phyloP scores from a whole-genome alignment of 2,888 invertebrate species.

The Lagria hirta region DNA sequence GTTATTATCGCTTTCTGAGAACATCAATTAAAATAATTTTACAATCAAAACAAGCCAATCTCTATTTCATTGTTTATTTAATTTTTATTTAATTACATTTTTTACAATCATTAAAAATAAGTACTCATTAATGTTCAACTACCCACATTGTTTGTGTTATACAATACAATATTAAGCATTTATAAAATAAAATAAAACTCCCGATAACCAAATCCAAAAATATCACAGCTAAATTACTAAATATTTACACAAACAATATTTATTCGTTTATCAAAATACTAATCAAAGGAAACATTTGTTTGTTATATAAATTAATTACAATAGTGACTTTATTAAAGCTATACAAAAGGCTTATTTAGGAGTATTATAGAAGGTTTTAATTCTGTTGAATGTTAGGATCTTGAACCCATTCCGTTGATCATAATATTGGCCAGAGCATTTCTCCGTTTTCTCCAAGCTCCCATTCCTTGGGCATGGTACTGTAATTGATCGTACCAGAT shows the following conservation, averaged over 20 bases:
- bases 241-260: conserved; percentile 41
- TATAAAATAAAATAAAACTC: conserved; percentile 25
- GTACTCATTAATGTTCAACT: conserved; percentile 10
- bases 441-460: conserved; percentile 87
- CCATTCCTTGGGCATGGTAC: conserved; percentile 88
- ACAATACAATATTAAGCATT: conserved; percentile 8
- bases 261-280: conserved; percentile 16
- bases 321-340: conserved; percentile 34
- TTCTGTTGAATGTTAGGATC: no score
- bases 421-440: conserved; percentile 96
- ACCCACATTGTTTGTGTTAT: conserved; percentile 16
- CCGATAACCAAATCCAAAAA: conserved; percentile 48
- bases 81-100: conserved; percentile 16
- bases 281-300: conserved; percentile 21
- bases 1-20: no score
- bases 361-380: no score
- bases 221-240: conserved; percentile 58
- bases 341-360: conserved; percentile 14
- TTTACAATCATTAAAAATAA: conserved; percentile 16
- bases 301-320: conserved; percentile 9
- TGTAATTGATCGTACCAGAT: conserved; percentile 90
- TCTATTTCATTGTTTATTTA: conserved; percentile 12
- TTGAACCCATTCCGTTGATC: conserved; percentile 78
- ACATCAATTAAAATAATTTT: no score
- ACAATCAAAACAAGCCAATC: no score